Evolutionary conservation across 2,888 invertebrate species (phyloP).

Genomic region (Suillia variegata): DNA sequence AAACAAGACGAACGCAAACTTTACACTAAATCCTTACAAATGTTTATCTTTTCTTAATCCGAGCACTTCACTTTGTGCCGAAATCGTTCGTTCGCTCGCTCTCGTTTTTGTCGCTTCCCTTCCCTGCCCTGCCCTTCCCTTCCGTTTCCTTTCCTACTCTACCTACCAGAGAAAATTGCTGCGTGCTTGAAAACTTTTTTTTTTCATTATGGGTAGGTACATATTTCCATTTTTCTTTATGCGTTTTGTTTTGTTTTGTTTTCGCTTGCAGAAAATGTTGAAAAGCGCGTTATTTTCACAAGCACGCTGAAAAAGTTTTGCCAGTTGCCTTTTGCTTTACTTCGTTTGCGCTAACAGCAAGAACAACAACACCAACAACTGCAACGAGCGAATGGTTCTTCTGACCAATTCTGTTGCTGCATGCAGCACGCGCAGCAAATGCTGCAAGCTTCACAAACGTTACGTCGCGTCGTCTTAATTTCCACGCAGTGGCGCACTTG

Average conservation of each 20-base stretch:
- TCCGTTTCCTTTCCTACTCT: no score
- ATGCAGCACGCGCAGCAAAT: no score
- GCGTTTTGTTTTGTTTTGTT: not conserved
- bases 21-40: slow-evolving; percentile 58
- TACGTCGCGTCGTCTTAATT: not conserved
- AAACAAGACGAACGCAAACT: slow-evolving; percentile 45
- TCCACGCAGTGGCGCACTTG: not conserved
- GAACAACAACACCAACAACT: not conserved
- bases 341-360: not conserved
- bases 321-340: no score
- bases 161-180: slow-evolving; percentile 53
- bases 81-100: slow-evolving; percentile 31
- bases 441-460: no score
- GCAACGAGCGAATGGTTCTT: not conserved
- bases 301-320: not conserved
- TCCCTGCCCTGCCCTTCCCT: no score
- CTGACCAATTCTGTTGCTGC: no score
- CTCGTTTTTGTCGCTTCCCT: no score
- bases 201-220: no score
- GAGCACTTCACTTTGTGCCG: slow-evolving; percentile 52
- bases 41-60: slow-evolving; percentile 60
- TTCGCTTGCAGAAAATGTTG: not conserved
- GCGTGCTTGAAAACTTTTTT: slow-evolving; percentile 39
- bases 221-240: not conserved
- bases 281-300: not conserved